Evolutionary conservation across 1,140 invertebrate species (phyloP).

Genomic region (Cydia splendana): DNA sequence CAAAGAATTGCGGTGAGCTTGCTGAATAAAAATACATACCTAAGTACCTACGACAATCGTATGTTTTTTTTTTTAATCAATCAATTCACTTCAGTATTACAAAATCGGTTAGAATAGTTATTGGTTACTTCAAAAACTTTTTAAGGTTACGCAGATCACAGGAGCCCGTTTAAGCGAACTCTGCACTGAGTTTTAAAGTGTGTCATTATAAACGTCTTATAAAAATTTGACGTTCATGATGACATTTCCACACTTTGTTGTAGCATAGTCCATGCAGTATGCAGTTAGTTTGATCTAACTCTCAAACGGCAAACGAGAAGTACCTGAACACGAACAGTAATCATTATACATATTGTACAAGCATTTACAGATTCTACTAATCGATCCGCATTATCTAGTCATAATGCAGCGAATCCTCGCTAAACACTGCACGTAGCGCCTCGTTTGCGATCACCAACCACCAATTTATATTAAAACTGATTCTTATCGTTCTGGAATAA

Average conservation of each 20-base stretch:
- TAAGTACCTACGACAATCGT: neutral
- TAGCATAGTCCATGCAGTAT: no score
- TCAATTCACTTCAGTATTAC: neutral
- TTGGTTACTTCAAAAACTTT: no score
- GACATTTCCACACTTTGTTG: no score
- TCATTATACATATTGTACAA: neutral
- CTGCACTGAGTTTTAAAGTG: no score
- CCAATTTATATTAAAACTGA: neutral
- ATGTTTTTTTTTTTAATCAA: neutral
- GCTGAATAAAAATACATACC: neutral
- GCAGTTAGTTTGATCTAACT: no score
- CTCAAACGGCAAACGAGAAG: neutral
- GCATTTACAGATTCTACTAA: conserved; percentile 11
- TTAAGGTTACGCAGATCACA: no score
- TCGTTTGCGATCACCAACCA: neutral
- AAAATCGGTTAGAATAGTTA: no score
- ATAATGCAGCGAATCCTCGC: conserved; percentile 28
- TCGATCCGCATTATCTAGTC: conserved; percentile 17
- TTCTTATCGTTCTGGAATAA: neutral
- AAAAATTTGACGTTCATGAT: no score
- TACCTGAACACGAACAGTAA: neutral
- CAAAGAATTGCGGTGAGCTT: neutral
- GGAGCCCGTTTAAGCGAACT: no score
- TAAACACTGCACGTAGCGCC: neutral
- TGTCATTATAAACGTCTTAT: no score